Evolutionary conservation across 2,797 vertebrate species (phyloP).

Genomic region (Merluccius polli): DNA sequence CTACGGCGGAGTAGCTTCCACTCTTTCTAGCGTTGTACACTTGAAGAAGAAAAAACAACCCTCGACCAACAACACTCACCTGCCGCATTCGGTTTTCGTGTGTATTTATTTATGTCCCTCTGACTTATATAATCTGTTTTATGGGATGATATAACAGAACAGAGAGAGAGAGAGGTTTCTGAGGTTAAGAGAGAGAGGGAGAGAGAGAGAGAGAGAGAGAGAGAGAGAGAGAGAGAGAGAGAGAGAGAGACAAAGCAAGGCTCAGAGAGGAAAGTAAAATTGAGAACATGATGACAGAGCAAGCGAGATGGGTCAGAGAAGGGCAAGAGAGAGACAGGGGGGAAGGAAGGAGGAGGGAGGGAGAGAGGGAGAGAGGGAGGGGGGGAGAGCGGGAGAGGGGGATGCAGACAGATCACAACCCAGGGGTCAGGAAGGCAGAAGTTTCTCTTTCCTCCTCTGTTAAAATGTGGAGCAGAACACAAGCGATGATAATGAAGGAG

Average conservation of each 20-base stretch:
- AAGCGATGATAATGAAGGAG: neutral
- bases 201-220: neutral
- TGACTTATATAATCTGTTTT: neutral
- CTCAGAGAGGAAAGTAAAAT: conserved; percentile 10
- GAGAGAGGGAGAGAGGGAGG: neutral
- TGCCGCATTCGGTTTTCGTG: neutral
- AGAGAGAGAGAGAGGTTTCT: neutral
- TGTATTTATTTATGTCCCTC: neutral
- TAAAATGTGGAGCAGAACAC: too few relatives aligned
- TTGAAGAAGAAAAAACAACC: neutral
- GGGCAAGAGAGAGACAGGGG: neutral
- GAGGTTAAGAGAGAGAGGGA: neutral
- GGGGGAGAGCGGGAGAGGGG: neutral
- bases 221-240: neutral
- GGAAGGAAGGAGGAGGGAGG: neutral
- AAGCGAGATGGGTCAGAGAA: neutral
- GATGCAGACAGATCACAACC: neutral
- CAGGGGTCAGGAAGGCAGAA: too few relatives aligned
- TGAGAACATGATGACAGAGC: neutral
- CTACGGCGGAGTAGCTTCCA: neutral
- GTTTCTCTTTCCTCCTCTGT: too few relatives aligned
- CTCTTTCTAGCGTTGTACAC: neutral
- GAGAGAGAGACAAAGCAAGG: conserved; percentile 12
- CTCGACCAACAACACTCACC: neutral
- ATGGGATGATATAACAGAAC: conserved; percentile 1